Conservation (phyloP, 1,140 invertebrate genomes). For the Orussus abietinus region DNA sequence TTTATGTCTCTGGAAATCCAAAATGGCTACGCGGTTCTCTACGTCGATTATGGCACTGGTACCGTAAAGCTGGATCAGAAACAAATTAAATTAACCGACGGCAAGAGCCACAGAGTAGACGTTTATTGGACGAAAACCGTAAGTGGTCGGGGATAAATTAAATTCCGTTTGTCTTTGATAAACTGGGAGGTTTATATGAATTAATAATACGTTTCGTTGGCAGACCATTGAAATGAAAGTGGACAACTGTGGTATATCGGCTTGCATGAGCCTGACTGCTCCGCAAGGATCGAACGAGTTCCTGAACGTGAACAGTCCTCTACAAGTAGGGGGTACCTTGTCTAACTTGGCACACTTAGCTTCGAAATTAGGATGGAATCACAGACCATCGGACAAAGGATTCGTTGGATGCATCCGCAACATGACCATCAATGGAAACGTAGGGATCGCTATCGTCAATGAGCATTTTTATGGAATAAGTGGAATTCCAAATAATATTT, state of each 20-base stretch:
- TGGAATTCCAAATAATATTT: slow-evolving; percentile 6
- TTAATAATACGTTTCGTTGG: no score
- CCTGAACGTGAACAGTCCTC: slow-evolving; percentile 82
- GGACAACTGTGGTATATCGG: slow-evolving; percentile 68
- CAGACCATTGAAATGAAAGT: slow-evolving; percentile 70
- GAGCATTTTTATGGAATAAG: slow-evolving; percentile 7
- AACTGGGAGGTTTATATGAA: no score
- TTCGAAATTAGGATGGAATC: slow-evolving; percentile 60
- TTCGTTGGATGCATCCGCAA: slow-evolving; percentile 86
- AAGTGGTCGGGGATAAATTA: no score
- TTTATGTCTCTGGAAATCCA: slow-evolving; percentile 87
- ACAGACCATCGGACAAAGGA: slow-evolving; percentile 61
- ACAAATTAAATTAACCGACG: slow-evolving; percentile 71
- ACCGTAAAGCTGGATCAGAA: slow-evolving; percentile 68
- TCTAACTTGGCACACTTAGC: slow-evolving; percentile 60
- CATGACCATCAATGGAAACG: slow-evolving; percentile 73
- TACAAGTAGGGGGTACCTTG: slow-evolving; percentile 80
- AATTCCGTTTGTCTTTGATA: no score
- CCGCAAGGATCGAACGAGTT: slow-evolving; percentile 71
- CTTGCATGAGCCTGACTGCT: slow-evolving; percentile 66
- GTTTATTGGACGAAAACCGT: slow-evolving; percentile 68
- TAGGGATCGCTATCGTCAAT: no score
- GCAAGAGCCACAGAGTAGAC: slow-evolving; percentile 76
- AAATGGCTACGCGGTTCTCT: slow-evolving; percentile 78
- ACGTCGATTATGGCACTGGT: slow-evolving; percentile 88